Conservation (phyloP, 1,140 invertebrate species). For the Hetaerina americana region DNA sequence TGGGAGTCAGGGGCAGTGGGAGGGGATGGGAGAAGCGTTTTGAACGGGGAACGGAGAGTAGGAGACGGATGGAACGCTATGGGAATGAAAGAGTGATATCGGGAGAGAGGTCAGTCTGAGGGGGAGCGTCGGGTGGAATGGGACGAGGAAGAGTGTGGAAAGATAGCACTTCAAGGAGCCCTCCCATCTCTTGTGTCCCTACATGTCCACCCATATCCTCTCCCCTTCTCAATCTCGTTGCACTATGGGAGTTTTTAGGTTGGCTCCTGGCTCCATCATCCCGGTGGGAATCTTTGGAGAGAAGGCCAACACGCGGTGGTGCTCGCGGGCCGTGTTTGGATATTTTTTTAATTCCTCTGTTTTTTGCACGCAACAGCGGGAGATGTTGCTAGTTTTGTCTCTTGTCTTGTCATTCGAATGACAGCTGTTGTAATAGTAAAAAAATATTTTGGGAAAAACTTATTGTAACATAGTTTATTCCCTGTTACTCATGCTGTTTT, state of each 20-base stretch:
- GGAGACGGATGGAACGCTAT: neutral
- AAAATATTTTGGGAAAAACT: too few relatives aligned
- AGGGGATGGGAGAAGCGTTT: neutral
- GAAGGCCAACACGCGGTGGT: neutral
- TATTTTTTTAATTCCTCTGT: neutral
- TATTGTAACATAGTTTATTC: too few relatives aligned
- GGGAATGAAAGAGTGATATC: neutral
- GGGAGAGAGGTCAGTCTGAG: neutral
- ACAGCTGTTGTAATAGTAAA: too few relatives aligned
- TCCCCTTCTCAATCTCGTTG: neutral
- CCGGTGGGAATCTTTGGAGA: neutral
- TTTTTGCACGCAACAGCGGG: neutral
- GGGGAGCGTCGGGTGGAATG: too few relatives aligned
- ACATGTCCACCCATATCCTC: too few relatives aligned
- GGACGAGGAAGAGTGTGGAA: neutral
- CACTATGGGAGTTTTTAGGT: neutral
- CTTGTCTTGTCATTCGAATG: too few relatives aligned
- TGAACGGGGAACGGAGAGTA: neutral
- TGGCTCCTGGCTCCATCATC: neutral
- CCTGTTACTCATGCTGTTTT: too few relatives aligned
- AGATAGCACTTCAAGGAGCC: neutral
- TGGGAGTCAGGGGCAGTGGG: too few relatives aligned
- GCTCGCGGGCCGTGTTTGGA: neutral
- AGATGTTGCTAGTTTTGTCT: neutral
- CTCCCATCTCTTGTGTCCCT: too few relatives aligned